Evolutionary conservation across 2,113 vertebrate species (phyloP), one percentile per base, ranked within the genome.

Genomic region (Butorides virescens): DNA sequence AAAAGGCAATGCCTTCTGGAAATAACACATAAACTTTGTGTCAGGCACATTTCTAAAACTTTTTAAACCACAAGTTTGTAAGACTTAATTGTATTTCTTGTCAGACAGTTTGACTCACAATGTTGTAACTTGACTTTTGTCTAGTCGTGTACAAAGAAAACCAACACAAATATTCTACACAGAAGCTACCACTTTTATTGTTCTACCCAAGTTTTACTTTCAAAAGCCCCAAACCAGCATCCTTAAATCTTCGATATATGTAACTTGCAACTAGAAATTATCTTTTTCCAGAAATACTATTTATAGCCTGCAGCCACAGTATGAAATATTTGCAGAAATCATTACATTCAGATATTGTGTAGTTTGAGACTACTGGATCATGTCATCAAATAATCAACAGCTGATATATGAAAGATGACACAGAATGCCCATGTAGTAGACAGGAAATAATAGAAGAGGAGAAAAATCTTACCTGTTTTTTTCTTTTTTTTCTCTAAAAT

Each of bases 401-500:
- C 49, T 68, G 59, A 89, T 1, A 72, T 2, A 91, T 5, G 53
- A 91, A 84, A 95, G 70, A 89, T 46, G 83, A 90, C 36, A 94
- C 5, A 93, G 46, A 96, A 94, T 34, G 52, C 37, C 80, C 95
- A 95, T 70, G 74, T 4, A 87, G 58, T 27, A 89, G 92, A 93
- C 37, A 97, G 84, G 71, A 95, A 94, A 95, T 3, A 94, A 50
- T 2, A 95, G 58, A 94, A 95, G 70, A 96, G 92, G 80, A 96
- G 73, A 97, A 95, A 95, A 90, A 76, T 95, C 97, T 97, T 97
- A 97, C 97, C 97, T 97, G 88, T 73, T 80, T 88, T 56, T 21
- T 34, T 19, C 37, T 46, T 90, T 91, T 93, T 96, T 97, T 93
- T 97, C 96, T 97, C 97, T 97, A 97, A 97, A 97, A 97, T 97